phyloP scores from a whole-genome alignment of 2,113 vertebrate species.

The Paracyprichromis sp. region DNA sequence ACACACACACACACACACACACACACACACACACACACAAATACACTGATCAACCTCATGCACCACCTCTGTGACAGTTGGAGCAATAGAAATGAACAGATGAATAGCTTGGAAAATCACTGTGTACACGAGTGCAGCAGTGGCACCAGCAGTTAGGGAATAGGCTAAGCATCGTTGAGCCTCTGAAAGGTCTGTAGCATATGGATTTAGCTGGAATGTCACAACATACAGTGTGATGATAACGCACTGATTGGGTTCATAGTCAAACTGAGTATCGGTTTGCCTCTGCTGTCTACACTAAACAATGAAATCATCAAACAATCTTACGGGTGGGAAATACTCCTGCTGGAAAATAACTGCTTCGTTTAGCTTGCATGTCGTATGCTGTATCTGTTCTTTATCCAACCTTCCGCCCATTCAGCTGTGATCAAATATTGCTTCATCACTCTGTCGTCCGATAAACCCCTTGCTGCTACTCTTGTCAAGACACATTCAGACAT shows the following conservation, averaged over 20 bases:
- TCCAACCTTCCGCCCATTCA: not conserved
- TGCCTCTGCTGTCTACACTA: not conserved
- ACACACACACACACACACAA: not conserved
- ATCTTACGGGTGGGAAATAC: not conserved
- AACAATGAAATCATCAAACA: not conserved
- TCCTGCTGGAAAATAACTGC: not conserved
- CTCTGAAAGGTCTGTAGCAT: not conserved
- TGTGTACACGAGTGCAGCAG: not conserved
- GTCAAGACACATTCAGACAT: not conserved
- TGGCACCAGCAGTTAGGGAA: not conserved
- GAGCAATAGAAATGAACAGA: slow-evolving; percentile 31
- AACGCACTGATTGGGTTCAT: not conserved
- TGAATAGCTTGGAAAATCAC: slow-evolving; percentile 26
- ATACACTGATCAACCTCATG: slow-evolving; percentile 11
- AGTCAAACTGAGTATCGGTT: not conserved
- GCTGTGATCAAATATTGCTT: not conserved
- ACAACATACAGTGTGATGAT: not conserved
- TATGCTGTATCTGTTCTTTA: not conserved
- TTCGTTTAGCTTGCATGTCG: not conserved
- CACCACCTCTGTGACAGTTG: slow-evolving; percentile 16
- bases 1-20: not conserved
- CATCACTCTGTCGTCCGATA: not conserved
- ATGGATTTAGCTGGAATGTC: not conserved
- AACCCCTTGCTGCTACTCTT: not conserved
- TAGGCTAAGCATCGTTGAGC: not conserved